These are phyloP conservation scores for Fissipunctia ypsillon DNA, from an alignment of 2,888 invertebrate species.

Conservation along the genomic window DNA sequence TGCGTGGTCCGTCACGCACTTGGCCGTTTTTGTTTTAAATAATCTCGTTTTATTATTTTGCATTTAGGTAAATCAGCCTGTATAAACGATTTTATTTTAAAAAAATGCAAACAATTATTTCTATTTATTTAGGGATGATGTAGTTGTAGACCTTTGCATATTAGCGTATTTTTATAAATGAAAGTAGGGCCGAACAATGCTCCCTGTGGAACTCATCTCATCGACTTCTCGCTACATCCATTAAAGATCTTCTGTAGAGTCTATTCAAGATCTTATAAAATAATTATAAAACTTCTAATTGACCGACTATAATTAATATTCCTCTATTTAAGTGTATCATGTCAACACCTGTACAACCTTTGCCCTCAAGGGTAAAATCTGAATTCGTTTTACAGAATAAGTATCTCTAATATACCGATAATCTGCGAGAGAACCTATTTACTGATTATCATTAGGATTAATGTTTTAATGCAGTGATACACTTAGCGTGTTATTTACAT, in stretches of 20 bases:
- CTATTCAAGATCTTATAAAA: background rate
- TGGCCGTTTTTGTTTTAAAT: too few species aligned
- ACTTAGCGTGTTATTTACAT: slow-evolving; percentile 31
- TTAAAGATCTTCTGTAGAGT: background rate
- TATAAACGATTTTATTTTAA: background rate
- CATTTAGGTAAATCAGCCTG: background rate
- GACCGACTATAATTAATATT: background rate
- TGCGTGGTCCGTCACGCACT: too few species aligned
- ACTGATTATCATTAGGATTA: slow-evolving; percentile 16
- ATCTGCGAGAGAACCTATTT: slow-evolving; percentile 19
- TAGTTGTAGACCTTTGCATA: background rate
- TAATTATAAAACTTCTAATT: background rate
- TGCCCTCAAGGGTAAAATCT: too few species aligned
- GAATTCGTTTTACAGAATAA: background rate
- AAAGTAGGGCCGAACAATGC: background rate
- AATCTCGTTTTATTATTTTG: background rate
- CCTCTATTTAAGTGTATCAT: too few species aligned
- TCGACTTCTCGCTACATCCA: background rate
- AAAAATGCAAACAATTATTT: background rate
- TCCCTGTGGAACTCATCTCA: background rate
- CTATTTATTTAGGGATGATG: background rate
- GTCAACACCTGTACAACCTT: too few species aligned
- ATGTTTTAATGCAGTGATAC: slow-evolving; percentile 25
- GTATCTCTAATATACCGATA: background rate
- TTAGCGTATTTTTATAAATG: background rate